Base-by-base conservation (phyloP, 30 jellyfish, hydroid and myxozoan genomes). In the Mastigias papua region DNA sequence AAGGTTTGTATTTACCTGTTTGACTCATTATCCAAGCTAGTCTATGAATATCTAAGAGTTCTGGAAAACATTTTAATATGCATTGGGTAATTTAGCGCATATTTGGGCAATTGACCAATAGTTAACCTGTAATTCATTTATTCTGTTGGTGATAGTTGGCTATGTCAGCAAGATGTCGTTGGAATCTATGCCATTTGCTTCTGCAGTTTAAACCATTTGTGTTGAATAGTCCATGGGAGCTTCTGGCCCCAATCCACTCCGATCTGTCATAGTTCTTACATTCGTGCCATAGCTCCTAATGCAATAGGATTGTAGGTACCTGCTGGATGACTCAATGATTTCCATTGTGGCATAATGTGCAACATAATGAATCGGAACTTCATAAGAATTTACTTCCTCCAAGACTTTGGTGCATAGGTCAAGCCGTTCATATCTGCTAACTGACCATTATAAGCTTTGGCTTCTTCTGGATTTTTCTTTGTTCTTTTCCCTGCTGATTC, bases 361-460 rank as follows among this genome's bases (percentile, higher is more conserved):
- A 67, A 90, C 61, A 89, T 82, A 82, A 68, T 90, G 91, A 48
- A 64, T 78, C 8, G 90, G 86, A 48, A 86, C 97, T 50, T 80
- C 57, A 48, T 81, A 89, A 4, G 80, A 76, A 10, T 51, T 58
- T 61, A 78, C n/a, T 69, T 79, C 97, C 22, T 68, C 84, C 25
- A 37, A 48, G 69, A 48, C 46, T 68, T 33, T 51, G 90, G 67
- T n/a, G 97, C 26, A 79, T 66, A 54, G 62, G 49, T 63, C 84
- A 69, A 35, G 29, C 50, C 88, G 32, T 23, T 32, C 96, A 87
- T 87, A 42, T 87, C 87, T 54, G 77, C 30, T 82, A 63, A 77
- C 29, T 87, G 91, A 86, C 64, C 33, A 76, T 77, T 66, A 64
- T 87, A 87, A 1, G 88, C 87, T 48, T 87, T 66, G 61, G 96